Evolutionary conservation across 2,113 vertebrate species (phyloP), one percentile per base, ranked within the genome.

Genomic region (Notarius quadriscutis): DNA sequence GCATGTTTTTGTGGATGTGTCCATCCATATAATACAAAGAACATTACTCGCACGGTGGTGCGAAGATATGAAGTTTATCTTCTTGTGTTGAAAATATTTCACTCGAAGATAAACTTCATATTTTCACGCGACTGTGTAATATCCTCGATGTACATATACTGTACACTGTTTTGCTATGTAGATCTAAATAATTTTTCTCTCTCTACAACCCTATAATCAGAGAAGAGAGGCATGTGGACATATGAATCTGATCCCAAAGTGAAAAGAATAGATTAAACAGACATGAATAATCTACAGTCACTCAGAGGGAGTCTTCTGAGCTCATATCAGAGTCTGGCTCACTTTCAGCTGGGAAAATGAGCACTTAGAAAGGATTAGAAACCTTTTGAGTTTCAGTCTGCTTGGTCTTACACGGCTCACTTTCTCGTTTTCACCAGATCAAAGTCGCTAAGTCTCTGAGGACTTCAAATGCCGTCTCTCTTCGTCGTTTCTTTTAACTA

Each of bases 381-480:
- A 83, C 15, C 82, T 69, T 89, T 88, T 84, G 81, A 89, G 86
- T 69, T 84, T 85, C 88, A 87, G 81, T 65, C 67, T 74, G 85
- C 53, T 67, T n/a, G 74, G 60, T 12, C 58, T 69, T 85, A 86
- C 22, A 15, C 60, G 53, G 77, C 84, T 88, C 82, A 86, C 62
- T 80, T 85, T 75, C 84, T 88, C 72, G 55, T 89, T 88, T 89
- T 84, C 77, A 55, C 51, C 41, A 90, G 71, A 90, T 89, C 84
- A 90, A 89, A 87, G 88, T 81, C 27, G 34, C 67, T 67, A 85
- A 86, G 87, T 89, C 87, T 84, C 85, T 2, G 69, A 85, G 20
- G 80, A 88, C 58, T 67, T 75, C 69, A 87, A 87, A 83, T 22
- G 30, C 87, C 63, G 81, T 41, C 51, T 22, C 34, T 80, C 63